Conservation (phyloP, 2,888 invertebrate species). For the Spilarctia lutea region DNA sequence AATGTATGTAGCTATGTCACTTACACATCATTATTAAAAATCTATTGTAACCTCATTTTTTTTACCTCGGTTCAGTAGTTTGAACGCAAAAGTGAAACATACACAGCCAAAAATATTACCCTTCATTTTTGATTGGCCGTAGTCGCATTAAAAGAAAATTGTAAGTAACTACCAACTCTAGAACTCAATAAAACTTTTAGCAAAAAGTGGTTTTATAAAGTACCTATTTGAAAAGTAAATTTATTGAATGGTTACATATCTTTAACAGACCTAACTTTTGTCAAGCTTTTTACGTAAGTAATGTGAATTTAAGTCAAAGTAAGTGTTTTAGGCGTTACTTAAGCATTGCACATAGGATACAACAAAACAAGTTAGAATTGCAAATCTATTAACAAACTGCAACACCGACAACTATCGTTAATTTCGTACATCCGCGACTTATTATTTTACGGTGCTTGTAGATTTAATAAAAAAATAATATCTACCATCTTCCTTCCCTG, state of each 20-base stretch:
- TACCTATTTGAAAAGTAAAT: not conserved
- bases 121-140: too few species aligned
- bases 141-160: too few species aligned
- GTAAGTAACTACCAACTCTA: too few species aligned
- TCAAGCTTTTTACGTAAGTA: not conserved
- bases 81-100: too few species aligned
- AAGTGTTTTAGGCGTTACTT: not conserved
- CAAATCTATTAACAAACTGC: constrained; percentile 24
- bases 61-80: too few species aligned
- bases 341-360: constrained; percentile 24
- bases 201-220: not conserved
- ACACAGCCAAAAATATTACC: too few species aligned
- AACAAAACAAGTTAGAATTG: constrained; percentile 25
- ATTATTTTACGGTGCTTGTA: constrained; percentile 25
- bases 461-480: constrained; percentile 33
- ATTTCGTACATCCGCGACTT: constrained; percentile 33
- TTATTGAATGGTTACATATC: not conserved
- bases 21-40: too few species aligned
- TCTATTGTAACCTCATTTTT: too few species aligned
- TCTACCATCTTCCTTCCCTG: constrained; percentile 78
- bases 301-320: not conserved
- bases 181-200: too few species aligned
- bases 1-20: too few species aligned
- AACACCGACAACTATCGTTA: constrained; percentile 16
- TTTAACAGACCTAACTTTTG: not conserved